A percentile compares a stretch with the other conserved stretches of the same genome.
Evolutionary conservation across 2,888 invertebrate genomes (phyloP).

Genomic region (Mesoligia furuncula): DNA sequence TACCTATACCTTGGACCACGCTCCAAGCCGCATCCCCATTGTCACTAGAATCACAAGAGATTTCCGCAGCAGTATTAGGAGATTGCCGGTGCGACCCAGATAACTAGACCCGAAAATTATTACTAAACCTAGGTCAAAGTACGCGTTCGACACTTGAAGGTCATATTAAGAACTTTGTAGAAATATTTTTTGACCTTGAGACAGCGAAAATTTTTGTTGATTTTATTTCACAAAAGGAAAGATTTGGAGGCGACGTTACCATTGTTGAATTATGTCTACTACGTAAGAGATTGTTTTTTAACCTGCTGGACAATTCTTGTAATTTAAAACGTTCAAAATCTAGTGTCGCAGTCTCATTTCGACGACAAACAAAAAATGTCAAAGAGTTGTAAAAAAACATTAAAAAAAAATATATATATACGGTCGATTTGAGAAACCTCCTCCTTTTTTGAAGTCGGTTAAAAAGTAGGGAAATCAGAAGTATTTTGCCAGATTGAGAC

Average conservation of each 20-base stretch:
- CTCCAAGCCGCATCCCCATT: constrained; percentile 60
- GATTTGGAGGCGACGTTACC: background rate
- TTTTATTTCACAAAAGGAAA: constrained; percentile 14
- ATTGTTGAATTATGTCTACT: background rate
- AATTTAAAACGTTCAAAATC: too few relatives aligned
- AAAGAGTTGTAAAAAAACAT: too few relatives aligned
- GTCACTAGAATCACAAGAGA: constrained; percentile 70
- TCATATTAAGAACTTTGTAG: constrained; percentile 17
- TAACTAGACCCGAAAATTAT: constrained; percentile 58
- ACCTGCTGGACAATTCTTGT: too few relatives aligned
- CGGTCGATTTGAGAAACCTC: too few relatives aligned
- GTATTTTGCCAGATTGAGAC: too few relatives aligned
- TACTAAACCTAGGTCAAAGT: constrained; percentile 54
- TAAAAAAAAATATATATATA: too few relatives aligned
- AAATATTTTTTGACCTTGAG: constrained; percentile 19
- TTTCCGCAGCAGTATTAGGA: constrained; percentile 71
- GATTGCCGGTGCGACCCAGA: constrained; percentile 65
- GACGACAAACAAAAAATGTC: too few relatives aligned
- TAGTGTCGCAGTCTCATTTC: too few relatives aligned
- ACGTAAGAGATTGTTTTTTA: background rate
- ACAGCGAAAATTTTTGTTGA: background rate
- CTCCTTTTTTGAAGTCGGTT: too few relatives aligned
- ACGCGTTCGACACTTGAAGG: constrained; percentile 44
- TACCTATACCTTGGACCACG: constrained; percentile 36
- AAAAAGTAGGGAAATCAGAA: too few relatives aligned